Conservation (phyloP, 2,113 vertebrate species). For the Nothoprocta pentlandii region DNA sequence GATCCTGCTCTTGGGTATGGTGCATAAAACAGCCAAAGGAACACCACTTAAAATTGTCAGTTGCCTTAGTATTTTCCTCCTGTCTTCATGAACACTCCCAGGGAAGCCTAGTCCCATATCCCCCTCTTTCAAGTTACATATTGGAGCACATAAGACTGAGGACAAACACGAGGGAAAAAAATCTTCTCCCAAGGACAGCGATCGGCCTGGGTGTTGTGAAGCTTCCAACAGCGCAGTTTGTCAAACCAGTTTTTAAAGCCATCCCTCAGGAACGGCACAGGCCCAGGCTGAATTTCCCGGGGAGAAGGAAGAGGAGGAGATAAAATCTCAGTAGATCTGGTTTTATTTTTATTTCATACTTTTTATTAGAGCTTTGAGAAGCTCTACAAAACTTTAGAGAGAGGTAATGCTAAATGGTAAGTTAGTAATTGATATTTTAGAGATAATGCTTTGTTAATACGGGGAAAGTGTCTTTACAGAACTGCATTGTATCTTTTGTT, state of each 20-base stretch:
- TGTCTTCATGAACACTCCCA: neutral
- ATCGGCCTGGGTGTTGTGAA: neutral
- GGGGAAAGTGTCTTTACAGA: neutral
- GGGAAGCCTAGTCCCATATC: neutral
- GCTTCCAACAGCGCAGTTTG: neutral
- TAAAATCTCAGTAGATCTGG: neutral
- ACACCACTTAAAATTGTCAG: neutral
- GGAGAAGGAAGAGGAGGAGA: neutral
- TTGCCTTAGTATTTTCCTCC: neutral
- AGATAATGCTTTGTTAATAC: neutral
- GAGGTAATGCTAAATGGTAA: neutral
- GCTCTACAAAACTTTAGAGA: neutral
- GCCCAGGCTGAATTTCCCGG: neutral
- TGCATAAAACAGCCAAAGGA: neutral
- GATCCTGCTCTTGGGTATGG: neutral
- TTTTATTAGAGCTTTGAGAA: neutral
- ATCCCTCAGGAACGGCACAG: neutral
- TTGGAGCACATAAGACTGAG: neutral
- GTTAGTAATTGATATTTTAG: neutral
- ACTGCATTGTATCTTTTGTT: neutral
- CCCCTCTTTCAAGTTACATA: fast-evolving
- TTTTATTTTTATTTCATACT: neutral
- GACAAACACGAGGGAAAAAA: neutral
- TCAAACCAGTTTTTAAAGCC: neutral
- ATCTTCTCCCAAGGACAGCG: neutral